Percentiles rank a stretch among this genome's conserved stretches.
phyloP scores from a whole-genome alignment of 2,113 vertebrate species.

The Dunckerocampus dactyliophorus region DNA sequence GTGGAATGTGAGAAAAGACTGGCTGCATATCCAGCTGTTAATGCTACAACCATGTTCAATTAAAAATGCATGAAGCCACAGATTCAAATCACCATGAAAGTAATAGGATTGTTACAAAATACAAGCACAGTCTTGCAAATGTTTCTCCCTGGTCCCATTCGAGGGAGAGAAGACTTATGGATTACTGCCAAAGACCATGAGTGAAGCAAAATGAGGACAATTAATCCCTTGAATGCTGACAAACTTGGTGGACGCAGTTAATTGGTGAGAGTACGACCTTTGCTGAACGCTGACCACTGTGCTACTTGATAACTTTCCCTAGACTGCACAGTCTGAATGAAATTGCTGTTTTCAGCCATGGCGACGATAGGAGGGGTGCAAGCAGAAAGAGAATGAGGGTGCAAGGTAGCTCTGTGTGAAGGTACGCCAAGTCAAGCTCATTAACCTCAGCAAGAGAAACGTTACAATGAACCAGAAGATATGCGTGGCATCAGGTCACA shows the following conservation, averaged over 20 bases:
- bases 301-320: slow-evolving; percentile 75
- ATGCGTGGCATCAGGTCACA: slow-evolving; percentile 51
- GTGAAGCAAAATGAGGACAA: slow-evolving; percentile 80
- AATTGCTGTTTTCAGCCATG: slow-evolving; percentile 45
- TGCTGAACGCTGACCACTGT: slow-evolving; percentile 79
- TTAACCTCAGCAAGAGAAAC: slow-evolving; percentile 63
- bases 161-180: slow-evolving; percentile 77
- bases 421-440: slow-evolving; percentile 60
- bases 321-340: slow-evolving; percentile 48
- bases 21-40: slow-evolving; percentile 76
- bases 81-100: slow-evolving; percentile 53
- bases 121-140: slow-evolving; percentile 78
- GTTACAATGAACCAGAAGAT: slow-evolving; percentile 58
- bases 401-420: slow-evolving; percentile 47
- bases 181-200: slow-evolving; percentile 82
- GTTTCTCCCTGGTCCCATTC: slow-evolving; percentile 78
- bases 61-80: slow-evolving; percentile 83
- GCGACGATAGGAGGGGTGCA: slow-evolving; percentile 30
- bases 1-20: slow-evolving; percentile 54
- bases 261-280: slow-evolving; percentile 79
- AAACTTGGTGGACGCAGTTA: slow-evolving; percentile 82
- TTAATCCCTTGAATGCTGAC: slow-evolving; percentile 84
- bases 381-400: slow-evolving; percentile 41
- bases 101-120: slow-evolving; percentile 78
- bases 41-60: slow-evolving; percentile 85